Conservation (phyloP, 1,140 invertebrate species). For the Zelostemma sp. region DNA sequence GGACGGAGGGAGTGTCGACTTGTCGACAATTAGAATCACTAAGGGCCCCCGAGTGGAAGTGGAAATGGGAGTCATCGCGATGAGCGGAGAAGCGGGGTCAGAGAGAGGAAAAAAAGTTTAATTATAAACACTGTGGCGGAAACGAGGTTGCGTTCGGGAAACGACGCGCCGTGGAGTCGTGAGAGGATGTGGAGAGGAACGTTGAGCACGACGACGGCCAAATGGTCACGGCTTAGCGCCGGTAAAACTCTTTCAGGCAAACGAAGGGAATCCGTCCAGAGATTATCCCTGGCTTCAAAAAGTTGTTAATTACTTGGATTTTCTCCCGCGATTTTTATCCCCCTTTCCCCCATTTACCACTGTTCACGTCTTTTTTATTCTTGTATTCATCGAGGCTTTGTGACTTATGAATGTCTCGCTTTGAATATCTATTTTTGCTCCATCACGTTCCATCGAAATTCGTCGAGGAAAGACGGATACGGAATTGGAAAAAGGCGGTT, state of each 20-base stretch:
- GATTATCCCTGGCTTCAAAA: conserved; percentile 71
- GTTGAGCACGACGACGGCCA: conserved; percentile 60
- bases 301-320: conserved; percentile 72
- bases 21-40: conserved; percentile 69
- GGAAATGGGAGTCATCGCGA: conserved; percentile 18
- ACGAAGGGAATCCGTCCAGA: conserved; percentile 70
- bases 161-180: conserved; percentile 41
- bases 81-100: conserved; percentile 10
- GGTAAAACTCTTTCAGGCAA: conserved; percentile 69
- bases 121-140: conserved; percentile 62
- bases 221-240: conserved; percentile 69
- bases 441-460: neutral
- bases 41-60: conserved; percentile 49
- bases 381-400: neutral
- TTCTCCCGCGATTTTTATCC: conserved; percentile 53
- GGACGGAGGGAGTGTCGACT: conserved; percentile 19
- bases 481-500: too few species aligned
- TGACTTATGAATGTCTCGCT: neutral
- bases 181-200: conserved; percentile 28
- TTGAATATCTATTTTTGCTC: neutral
- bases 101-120: conserved; percentile 59
- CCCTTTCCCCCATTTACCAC: conserved; percentile 27
- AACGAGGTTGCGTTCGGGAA: conserved; percentile 51
- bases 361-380: conserved; percentile 25
- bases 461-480: too few species aligned